Conservation (phyloP, 1,140 invertebrate species). For the Caenorhabditis latens region DNA sequence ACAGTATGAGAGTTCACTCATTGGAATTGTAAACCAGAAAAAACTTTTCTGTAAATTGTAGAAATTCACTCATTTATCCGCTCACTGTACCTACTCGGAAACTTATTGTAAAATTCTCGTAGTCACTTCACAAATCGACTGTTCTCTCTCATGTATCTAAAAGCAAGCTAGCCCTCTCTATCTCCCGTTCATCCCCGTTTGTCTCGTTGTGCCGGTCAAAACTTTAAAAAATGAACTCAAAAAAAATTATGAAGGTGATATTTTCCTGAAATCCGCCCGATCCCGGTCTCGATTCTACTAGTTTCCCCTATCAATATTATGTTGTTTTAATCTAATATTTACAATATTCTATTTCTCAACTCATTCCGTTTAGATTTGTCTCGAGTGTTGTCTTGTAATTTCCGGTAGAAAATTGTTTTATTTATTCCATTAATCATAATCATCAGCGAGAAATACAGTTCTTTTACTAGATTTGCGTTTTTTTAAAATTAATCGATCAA, state of each 20-base stretch:
- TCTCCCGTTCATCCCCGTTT: neutral
- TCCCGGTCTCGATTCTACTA: conserved; percentile 20
- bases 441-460: too few species aligned
- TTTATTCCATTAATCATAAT: too few species aligned
- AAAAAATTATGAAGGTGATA: conserved; percentile 27
- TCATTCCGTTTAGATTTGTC: conserved; percentile 61
- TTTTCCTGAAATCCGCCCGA: neutral
- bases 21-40: neutral
- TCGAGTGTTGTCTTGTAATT: neutral
- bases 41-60: neutral
- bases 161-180: neutral
- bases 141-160: neutral
- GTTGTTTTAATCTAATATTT: neutral
- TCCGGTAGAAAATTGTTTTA: neutral
- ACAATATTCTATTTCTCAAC: too few species aligned
- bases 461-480: too few species aligned
- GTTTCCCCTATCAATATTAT: neutral
- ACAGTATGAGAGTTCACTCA: conserved; percentile 35
- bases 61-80: neutral
- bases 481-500: neutral
- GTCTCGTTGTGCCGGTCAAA: conserved; percentile 40
- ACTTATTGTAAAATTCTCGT: neutral
- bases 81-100: too few species aligned
- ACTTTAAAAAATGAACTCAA: conserved; percentile 54
- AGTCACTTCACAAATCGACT: neutral